These are phyloP conservation scores for Panorpa germanica DNA, from an alignment of 2,888 invertebrate genomes.

Conservation along the genomic window DNA sequence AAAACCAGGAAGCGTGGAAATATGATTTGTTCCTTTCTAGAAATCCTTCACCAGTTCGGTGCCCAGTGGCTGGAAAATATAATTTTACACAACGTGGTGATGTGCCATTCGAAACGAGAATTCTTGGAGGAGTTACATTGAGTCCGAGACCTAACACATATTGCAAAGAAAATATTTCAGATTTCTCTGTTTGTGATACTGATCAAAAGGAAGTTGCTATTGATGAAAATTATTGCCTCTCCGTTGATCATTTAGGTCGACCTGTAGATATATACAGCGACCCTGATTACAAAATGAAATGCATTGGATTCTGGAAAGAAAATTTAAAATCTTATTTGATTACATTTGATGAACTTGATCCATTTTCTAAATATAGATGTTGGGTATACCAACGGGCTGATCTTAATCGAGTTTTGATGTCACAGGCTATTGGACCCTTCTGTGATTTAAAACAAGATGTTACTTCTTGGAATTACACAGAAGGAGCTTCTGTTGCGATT, in stretches of 20 bases:
- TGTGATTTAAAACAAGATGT: constrained; percentile 84
- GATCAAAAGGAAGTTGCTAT: constrained; percentile 89
- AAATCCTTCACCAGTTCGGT: constrained; percentile 79
- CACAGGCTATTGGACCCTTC: constrained; percentile 76
- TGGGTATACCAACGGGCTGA: constrained; percentile 97
- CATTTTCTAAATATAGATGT: constrained; percentile 87
- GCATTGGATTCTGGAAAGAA: constrained; percentile 96
- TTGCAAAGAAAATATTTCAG: constrained; percentile 86
- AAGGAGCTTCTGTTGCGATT: constrained; percentile 84
- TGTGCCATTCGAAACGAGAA: constrained; percentile 77
- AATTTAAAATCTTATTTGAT: constrained; percentile 91
- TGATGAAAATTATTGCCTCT: constrained; percentile 89
- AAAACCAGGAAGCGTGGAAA: constrained; percentile 67
- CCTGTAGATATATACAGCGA: constrained; percentile 93
- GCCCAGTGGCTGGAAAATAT: constrained; percentile 93
- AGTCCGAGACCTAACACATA: constrained; percentile 84
- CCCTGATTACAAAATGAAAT: constrained; percentile 91
- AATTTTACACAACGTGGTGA: constrained; percentile 87
- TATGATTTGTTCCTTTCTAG: constrained; percentile 73
- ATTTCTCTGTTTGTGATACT: constrained; percentile 87
- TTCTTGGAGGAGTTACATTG: constrained; percentile 86
- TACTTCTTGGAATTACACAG: constrained; percentile 68
- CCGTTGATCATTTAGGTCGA: constrained; percentile 88
- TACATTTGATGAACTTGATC: constrained; percentile 90
- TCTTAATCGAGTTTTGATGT: constrained; percentile 69